These are phyloP conservation scores for Epinephelus lanceolatus DNA, from an alignment of 2,113 vertebrate genomes.

Conservation along the genomic window DNA sequence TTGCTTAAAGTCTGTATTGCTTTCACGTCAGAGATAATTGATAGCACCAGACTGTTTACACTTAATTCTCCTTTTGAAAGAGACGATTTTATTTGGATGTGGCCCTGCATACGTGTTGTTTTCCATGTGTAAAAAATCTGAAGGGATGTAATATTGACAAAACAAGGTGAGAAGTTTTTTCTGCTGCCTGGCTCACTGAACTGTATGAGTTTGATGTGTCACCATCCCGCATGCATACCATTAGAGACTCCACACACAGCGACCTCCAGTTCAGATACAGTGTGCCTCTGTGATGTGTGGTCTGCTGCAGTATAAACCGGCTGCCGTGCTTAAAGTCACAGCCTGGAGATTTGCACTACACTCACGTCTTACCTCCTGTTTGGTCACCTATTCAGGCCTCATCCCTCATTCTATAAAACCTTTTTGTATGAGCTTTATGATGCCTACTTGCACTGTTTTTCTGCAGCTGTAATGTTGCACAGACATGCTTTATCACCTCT, in stretches of 20 bases:
- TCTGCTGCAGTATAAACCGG: not conserved
- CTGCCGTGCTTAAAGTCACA: slow-evolving; percentile 21
- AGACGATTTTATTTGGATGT: not conserved
- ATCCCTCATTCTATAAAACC: not conserved
- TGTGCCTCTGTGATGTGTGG: slow-evolving; percentile 25
- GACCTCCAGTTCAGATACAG: not conserved
- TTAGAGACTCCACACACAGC: slow-evolving; percentile 4
- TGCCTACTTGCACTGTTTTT: no score
- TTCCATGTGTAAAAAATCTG: not conserved
- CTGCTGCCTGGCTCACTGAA: no score
- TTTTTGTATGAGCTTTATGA: not conserved
- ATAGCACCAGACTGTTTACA: not conserved
- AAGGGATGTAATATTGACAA: not conserved
- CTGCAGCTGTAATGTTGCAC: not conserved
- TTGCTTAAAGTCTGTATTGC: not conserved
- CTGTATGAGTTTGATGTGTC: not conserved
- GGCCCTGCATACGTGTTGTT: not conserved
- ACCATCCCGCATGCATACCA: not conserved
- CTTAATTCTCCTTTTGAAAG: not conserved
- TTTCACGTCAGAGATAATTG: not conserved
- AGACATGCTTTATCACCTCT: not conserved
- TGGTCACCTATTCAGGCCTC: no score
- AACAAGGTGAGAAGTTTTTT: not conserved
- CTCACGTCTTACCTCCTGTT: not conserved
- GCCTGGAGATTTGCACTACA: not conserved